Conservation (phyloP, 2,797 vertebrate genomes). For the Natrix natrix region DNA sequence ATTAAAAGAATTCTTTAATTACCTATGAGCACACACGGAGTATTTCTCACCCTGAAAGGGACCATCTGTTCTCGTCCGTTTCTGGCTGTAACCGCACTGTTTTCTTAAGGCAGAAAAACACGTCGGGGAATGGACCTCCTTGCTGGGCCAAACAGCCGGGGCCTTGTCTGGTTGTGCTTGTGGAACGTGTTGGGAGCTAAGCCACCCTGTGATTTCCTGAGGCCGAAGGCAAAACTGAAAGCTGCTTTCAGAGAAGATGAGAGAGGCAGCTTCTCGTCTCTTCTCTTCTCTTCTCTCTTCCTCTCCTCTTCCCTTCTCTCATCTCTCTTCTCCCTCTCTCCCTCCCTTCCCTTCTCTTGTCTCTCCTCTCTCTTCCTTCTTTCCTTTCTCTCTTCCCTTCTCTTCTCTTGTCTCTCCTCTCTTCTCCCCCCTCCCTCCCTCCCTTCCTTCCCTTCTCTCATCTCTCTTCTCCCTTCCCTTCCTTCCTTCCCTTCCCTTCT, state of each 20-base stretch:
- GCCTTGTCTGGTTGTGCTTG: slow-evolving; percentile 47
- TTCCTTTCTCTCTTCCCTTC: fast-evolving
- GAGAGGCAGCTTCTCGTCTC: neutral
- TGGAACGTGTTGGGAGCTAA: slow-evolving; percentile 6
- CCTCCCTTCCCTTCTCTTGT: too few relatives aligned
- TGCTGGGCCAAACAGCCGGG: slow-evolving; percentile 39
- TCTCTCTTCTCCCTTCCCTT: fast-evolving
- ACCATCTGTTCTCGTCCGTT: slow-evolving; percentile 51
- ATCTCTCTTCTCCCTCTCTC: neutral
- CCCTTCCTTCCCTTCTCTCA: fast-evolving
- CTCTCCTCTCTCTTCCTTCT: fast-evolving
- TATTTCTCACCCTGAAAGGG: slow-evolving; percentile 48
- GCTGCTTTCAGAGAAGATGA: slow-evolving; percentile 40
- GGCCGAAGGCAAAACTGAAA: slow-evolving; percentile 13
- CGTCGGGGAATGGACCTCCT: slow-evolving; percentile 39
- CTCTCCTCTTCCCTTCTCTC: fast-evolving
- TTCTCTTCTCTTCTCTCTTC: neutral
- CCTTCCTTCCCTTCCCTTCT: fast-evolving
- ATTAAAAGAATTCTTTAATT: slow-evolving; percentile 45
- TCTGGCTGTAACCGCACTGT: slow-evolving; percentile 36
- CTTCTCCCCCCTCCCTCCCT: fast-evolving
- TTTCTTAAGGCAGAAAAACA: slow-evolving; percentile 66
- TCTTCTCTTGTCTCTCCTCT: neutral
- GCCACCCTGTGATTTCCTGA: slow-evolving; percentile 44
- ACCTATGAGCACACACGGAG: neutral